Conservation (phyloP, 2,797 vertebrate species). For the Buceros bicornis region DNA sequence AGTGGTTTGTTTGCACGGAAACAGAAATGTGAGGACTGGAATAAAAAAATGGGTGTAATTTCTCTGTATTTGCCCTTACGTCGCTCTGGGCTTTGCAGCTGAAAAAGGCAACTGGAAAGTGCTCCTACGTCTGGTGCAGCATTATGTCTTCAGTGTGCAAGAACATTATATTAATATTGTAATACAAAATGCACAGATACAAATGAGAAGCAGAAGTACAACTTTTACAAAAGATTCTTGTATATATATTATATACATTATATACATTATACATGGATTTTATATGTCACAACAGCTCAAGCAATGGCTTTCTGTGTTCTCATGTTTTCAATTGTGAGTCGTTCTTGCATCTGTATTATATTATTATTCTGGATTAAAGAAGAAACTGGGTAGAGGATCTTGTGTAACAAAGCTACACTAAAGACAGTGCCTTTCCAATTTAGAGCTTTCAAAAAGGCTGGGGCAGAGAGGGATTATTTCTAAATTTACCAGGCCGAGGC, state of each 20-base stretch:
- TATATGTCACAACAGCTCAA: neutral
- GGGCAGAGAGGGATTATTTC: slow-evolving; percentile 10
- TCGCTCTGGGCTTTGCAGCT: neutral
- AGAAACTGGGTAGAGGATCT: neutral
- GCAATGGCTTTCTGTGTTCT: neutral
- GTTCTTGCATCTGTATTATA: neutral
- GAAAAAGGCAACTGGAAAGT: neutral
- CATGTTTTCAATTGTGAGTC: neutral
- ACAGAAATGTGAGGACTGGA: neutral
- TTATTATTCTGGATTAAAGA: slow-evolving; percentile 6
- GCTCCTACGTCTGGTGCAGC: neutral
- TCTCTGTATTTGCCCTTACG: neutral
- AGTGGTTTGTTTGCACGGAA: neutral
- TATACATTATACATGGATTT: neutral
- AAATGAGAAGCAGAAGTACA: neutral
- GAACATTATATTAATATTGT: neutral
- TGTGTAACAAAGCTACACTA: neutral
- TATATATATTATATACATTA: slow-evolving; percentile 30
- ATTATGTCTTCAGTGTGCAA: neutral
- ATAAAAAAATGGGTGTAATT: neutral
- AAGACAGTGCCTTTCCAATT: neutral
- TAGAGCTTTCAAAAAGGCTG: slow-evolving; percentile 12
- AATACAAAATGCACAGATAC: neutral
- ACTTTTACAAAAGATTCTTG: slow-evolving; percentile 30
- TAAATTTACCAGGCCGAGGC: neutral